phyloP scores from a whole-genome alignment of 2,888 invertebrate species.

The Bhutanitis thaidina region DNA sequence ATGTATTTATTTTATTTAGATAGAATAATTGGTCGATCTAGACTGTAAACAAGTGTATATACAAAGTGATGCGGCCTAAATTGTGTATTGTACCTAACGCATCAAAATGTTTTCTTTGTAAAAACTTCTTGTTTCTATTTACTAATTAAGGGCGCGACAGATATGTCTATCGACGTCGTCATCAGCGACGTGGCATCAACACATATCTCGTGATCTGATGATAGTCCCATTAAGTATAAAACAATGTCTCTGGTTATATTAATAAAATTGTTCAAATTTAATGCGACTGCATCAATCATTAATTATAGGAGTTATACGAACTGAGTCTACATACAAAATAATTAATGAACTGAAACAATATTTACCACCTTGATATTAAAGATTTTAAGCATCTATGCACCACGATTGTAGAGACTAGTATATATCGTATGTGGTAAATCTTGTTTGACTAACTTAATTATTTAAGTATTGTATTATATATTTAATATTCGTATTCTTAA shows the following conservation, averaged over 20 bases:
- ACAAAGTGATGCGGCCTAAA: constrained; percentile 67
- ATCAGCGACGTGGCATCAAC: constrained; percentile 41
- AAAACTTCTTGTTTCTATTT: constrained; percentile 20
- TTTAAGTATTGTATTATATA: constrained; percentile 50
- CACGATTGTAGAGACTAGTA: not conserved
- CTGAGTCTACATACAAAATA: constrained; percentile 39
- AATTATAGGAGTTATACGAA: constrained; percentile 41
- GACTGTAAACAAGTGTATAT: constrained; percentile 73
- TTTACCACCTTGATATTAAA: constrained; percentile 27
- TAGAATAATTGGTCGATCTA: constrained; percentile 70
- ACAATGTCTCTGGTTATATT: constrained; percentile 29
- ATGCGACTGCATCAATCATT: constrained; percentile 39
- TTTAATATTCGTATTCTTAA: constrained; percentile 68
- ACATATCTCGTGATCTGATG: constrained; percentile 60
- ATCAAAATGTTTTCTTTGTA: constrained; percentile 33
- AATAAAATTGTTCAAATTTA: constrained; percentile 33
- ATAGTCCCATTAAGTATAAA: constrained; percentile 41
- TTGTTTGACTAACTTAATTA: constrained; percentile 46
- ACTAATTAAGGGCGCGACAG: constrained; percentile 15
- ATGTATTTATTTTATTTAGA: constrained; percentile 73
- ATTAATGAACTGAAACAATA: constrained; percentile 31
- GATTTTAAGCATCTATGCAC: constrained; percentile 6
- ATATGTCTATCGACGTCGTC: constrained; percentile 28
- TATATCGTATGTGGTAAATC: constrained; percentile 34
- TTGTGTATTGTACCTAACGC: constrained; percentile 37